A percentile compares a stretch with the other conserved stretches of the same genome.
Conservation (phyloP, 2,888 invertebrate genomes). For the Neocrepidodera transversa region DNA sequence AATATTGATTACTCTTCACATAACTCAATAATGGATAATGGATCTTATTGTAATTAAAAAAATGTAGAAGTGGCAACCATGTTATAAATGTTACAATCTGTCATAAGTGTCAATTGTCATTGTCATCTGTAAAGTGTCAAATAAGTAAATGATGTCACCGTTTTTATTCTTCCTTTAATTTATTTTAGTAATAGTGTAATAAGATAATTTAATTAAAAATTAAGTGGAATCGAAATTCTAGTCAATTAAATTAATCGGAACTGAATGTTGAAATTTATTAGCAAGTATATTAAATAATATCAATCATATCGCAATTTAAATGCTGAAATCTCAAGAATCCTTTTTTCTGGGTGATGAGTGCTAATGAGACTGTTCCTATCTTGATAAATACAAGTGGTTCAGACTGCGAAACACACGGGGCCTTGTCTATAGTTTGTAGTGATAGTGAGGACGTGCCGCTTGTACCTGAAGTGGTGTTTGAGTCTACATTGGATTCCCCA, state of each 20-base stretch:
- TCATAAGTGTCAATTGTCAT: too few species aligned
- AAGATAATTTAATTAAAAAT: conserved; percentile 27
- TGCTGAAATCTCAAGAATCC: conserved; percentile 28
- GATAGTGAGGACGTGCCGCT: conserved; percentile 73
- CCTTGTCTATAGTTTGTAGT: conserved; percentile 51
- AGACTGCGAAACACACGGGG: conserved; percentile 54
- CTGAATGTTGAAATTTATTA: conserved; percentile 11
- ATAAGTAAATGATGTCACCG: conserved; percentile 40
- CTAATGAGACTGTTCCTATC: conserved; percentile 58
- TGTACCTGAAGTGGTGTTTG: conserved; percentile 85
- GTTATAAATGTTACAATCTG: too few species aligned
- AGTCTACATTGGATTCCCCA: conserved; percentile 83
- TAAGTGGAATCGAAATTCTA: conserved; percentile 40
- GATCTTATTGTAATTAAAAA: too few species aligned
- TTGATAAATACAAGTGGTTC: conserved; percentile 55
- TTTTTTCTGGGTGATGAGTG: conserved; percentile 56
- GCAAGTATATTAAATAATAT: conserved; percentile 22
- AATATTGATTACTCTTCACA: too few species aligned
- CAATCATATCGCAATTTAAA: conserved; percentile 33
- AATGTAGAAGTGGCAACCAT: too few species aligned
- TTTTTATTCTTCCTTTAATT: conserved; percentile 36
- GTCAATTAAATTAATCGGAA: conserved; percentile 44
- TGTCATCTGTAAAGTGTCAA: too few species aligned
- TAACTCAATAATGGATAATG: too few species aligned
- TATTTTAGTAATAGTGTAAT: conserved; percentile 34